Evolutionary conservation across 2,797 vertebrate genomes (phyloP).

Genomic region (Clarias fuscus): DNA sequence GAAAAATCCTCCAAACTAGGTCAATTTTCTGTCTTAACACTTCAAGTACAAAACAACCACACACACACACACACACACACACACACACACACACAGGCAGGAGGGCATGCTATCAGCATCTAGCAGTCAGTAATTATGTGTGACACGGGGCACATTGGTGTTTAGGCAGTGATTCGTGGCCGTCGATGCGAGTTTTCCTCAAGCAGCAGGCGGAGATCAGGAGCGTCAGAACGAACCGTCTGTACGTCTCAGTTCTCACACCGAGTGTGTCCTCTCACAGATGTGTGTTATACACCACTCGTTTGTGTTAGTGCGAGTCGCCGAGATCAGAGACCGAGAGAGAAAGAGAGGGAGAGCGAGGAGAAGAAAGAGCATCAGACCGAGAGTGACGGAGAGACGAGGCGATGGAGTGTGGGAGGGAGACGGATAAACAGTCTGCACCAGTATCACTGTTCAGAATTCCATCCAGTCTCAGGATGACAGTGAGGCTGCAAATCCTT

Average conservation of each 20-base stretch:
- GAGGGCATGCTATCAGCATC: background rate
- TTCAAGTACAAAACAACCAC: background rate
- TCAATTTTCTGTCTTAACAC: conserved; percentile 28
- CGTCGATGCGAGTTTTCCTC: conserved; percentile 48
- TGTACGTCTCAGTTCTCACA: conserved; percentile 6
- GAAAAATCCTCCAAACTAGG: conserved; percentile 55
- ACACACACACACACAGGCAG: background rate
- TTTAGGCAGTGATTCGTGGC: conserved; percentile 40
- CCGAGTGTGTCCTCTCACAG: conserved; percentile 27
- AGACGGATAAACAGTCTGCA: background rate
- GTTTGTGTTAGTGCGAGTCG: background rate
- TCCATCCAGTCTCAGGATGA: background rate
- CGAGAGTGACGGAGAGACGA: conserved; percentile 8
- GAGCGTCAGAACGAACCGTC: conserved; percentile 42
- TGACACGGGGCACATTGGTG: conserved; percentile 49
- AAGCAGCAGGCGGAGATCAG: conserved; percentile 36
- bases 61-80: background rate
- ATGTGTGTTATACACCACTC: background rate
- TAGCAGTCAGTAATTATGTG: conserved; percentile 37
- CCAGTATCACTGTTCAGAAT: background rate
- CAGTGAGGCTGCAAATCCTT: background rate
- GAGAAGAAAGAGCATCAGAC: background rate
- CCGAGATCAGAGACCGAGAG: background rate
- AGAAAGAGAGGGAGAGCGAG: background rate
- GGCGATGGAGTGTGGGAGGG: conserved; percentile 15